A percentile compares a stretch with the other conserved stretches of the same genome.
Evolutionary conservation across 2,888 invertebrate genomes (phyloP).

Genomic region (Acleris sparsana): DNA sequence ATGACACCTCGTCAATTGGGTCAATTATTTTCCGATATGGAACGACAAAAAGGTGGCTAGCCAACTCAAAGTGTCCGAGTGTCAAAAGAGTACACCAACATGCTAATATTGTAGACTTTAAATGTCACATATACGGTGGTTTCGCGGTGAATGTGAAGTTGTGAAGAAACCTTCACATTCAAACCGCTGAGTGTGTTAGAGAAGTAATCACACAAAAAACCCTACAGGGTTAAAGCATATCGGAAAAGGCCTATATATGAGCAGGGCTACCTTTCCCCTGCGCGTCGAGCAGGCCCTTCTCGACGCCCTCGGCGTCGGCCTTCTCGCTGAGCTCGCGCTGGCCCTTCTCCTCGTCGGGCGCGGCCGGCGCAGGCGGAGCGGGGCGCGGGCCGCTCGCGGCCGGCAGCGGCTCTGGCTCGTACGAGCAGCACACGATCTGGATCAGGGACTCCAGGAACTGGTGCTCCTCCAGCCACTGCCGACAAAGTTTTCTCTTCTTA

Average conservation of each 20-base stretch:
- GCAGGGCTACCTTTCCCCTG: constrained; percentile 14
- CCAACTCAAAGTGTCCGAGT: too few relatives aligned
- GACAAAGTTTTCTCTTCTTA: background rate
- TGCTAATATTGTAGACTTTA: too few relatives aligned
- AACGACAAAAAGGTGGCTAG: too few relatives aligned
- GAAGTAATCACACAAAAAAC: background rate
- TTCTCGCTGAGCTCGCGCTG: constrained; percentile 55
- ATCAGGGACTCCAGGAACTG: constrained; percentile 92
- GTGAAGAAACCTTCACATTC: background rate
- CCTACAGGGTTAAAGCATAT: too few relatives aligned
- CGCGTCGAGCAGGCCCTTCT: constrained; percentile 14
- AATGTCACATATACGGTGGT: too few relatives aligned
- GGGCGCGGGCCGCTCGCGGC: constrained; percentile 8
- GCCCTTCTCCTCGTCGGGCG: constrained; percentile 48
- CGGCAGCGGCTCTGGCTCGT: constrained; percentile 55
- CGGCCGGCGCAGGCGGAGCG: constrained; percentile 21
- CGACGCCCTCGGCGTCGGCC: constrained; percentile 33
- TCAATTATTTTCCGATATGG: too few relatives aligned
- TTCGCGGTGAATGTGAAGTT: too few relatives aligned
- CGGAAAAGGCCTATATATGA: too few relatives aligned
- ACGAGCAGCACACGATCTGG: constrained; percentile 81
- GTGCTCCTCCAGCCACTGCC: constrained; percentile 95
- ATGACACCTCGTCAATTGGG: background rate
- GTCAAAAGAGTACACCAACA: too few relatives aligned
- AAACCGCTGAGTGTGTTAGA: background rate